Percentiles rank a stretch among this genome's conserved stretches.
Conservation (phyloP, 2,888 invertebrate genomes). For the Copidosoma aretas region DNA sequence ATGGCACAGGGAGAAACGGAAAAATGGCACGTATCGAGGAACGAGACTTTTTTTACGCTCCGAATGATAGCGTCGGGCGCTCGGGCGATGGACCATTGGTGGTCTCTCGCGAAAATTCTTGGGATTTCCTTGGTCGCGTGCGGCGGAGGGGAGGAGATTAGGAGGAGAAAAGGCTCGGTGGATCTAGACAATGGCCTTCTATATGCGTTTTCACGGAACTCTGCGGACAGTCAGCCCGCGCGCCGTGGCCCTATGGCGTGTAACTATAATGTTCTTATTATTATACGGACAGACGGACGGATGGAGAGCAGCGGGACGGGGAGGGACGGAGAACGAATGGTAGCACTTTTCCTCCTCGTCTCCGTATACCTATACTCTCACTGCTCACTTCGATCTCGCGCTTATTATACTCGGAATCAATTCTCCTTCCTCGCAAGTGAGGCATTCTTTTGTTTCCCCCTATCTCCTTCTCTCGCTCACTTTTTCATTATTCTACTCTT, state of each 20-base stretch:
- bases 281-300: too few relatives aligned
- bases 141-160: background rate
- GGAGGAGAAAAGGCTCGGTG: background rate
- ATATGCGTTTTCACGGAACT: constrained; percentile 29
- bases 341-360: background rate
- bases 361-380: background rate
- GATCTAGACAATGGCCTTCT: constrained; percentile 19
- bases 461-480: constrained; percentile 27
- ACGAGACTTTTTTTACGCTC: background rate
- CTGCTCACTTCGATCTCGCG: background rate
- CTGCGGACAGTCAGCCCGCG: background rate
- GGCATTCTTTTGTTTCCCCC: constrained; percentile 16
- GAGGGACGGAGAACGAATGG: too few relatives aligned
- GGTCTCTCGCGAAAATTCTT: too few relatives aligned
- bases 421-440: constrained; percentile 42
- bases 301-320: too few relatives aligned
- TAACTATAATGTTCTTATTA: too few relatives aligned
- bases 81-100: too few relatives aligned
- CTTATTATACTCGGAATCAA: constrained; percentile 21
- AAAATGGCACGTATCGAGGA: constrained; percentile 1
- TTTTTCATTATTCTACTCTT: constrained; percentile 45
- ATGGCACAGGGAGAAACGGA: background rate
- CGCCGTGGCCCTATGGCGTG: background rate
- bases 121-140: too few relatives aligned
- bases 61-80: too few relatives aligned